Base-by-base conservation (phyloP, 2,113 vertebrate species). In the Otolemur garnettii region DNA sequence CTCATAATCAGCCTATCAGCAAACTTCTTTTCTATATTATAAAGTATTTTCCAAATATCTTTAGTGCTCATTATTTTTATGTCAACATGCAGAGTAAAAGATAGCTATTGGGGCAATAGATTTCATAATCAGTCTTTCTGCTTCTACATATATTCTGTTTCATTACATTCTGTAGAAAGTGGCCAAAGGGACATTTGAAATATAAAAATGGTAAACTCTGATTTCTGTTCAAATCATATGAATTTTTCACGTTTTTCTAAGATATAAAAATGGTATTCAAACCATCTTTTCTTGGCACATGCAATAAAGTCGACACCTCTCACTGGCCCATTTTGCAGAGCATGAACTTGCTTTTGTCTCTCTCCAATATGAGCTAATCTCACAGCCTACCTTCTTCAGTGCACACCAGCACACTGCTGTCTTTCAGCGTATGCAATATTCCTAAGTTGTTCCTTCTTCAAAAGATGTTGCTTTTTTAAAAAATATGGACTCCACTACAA, bases 41-140 rank as follows among this genome's bases (percentile, higher is more conserved):
- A 64, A 87, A 78, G 21, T 26, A 21, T 45, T 45, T 45, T 13
- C 72, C 38, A 84, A 30, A 59, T 69, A 50, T 7, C 50, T 84
- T 30, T 59, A n/a, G 33, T 86, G 66, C 10, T 38, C 28, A 4
- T 11, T 17, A 82, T 75, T 24, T 66, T 6, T n/a, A 77, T 1
- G 3, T 4, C 72, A 38, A 35, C 33, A 69, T 38, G 35, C 11
- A 15, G 50, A 38, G 59, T 35, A 15, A 17, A 78, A 78, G 30
- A 2, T 19, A 69, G 28, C 0, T 30, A 2, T 38, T 18, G 11
- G 9, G 2, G 6, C 14, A 60, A 24, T 30, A 6, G 26, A 14
- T 33, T 78, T n/a, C 45, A 53, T 38, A 38, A 28, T 38, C 42
- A 33, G 38, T 62, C n/a, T 85, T 69, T 84, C 22, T 59, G 17